Percentiles rank a stretch among this genome's conserved stretches.
These are phyloP conservation scores for Phyllostomus hastatus DNA, from an alignment of 2,113 vertebrate species.

Conservation along the genomic window DNA sequence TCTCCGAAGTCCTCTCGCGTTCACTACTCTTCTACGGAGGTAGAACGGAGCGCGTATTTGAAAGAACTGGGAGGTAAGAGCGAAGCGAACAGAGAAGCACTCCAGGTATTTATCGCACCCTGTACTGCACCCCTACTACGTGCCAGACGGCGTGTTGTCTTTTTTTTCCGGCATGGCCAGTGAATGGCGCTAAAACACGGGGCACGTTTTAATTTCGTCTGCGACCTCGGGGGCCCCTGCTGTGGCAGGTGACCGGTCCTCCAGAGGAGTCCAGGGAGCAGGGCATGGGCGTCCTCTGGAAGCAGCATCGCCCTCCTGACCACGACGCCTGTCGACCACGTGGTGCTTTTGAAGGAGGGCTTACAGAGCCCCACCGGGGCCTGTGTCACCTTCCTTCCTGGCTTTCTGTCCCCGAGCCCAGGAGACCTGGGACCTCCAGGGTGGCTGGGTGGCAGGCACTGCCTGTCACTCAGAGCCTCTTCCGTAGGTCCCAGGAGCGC, in stretches of 20 bases:
- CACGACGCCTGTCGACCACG: background rate
- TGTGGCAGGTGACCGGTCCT: rapidly evolving
- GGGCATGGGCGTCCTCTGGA: background rate
- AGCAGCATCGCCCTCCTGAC: background rate
- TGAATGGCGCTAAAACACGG: rapidly evolving
- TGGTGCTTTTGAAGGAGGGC: too few species aligned
- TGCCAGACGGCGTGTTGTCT: too few species aligned
- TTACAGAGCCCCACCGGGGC: rapidly evolving
- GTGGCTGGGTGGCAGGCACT: background rate
- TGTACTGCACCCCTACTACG: background rate
- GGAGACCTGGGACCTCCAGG: background rate
- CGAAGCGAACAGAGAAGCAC: background rate
- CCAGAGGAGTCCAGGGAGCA: too few species aligned
- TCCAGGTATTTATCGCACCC: background rate
- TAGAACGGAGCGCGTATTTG: background rate
- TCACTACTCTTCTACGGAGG: background rate
- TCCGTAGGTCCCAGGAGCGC: background rate
- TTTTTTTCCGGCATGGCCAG: background rate
- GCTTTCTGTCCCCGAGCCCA: background rate
- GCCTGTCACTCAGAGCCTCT: background rate
- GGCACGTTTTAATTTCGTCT: background rate
- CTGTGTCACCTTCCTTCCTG: too few species aligned
- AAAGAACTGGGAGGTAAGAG: background rate
- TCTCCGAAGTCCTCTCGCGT: background rate
- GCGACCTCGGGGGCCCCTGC: background rate